Percentiles rank a stretch among this genome's conserved stretches.
Conservation (phyloP, 2,797 vertebrate genomes). For the Coracias cyanogaster region DNA sequence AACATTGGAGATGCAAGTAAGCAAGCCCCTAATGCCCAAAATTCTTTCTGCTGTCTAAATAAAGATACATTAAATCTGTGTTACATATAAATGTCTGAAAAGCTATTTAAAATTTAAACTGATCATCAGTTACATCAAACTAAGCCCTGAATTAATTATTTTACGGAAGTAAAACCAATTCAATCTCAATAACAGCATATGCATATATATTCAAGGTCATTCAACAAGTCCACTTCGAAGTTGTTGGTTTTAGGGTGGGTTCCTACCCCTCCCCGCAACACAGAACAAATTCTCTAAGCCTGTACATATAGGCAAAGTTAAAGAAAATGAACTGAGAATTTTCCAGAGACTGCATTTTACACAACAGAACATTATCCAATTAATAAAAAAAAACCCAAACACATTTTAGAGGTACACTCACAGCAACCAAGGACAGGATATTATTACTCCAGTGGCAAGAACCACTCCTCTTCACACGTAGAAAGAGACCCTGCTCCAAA, state of each 20-base stretch:
- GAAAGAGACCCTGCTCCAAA: background rate
- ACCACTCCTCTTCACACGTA: background rate
- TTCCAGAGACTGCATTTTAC: too few species aligned
- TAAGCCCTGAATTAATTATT: background rate
- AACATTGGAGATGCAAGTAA: background rate
- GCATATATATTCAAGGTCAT: background rate
- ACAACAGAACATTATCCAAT: background rate
- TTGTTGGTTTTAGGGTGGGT: background rate
- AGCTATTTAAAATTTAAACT: background rate
- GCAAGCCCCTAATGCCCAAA: background rate
- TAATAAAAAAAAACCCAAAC: background rate
- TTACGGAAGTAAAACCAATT: background rate
- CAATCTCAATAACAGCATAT: background rate
- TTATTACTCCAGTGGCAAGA: background rate
- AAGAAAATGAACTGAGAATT: background rate
- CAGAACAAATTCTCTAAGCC: background rate
- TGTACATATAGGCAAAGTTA: background rate
- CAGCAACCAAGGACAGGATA: too few species aligned
- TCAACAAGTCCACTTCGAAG: background rate
- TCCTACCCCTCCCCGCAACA: background rate
- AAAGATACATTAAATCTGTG: background rate
- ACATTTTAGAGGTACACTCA: background rate
- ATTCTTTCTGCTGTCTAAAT: background rate
- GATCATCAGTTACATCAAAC: background rate
- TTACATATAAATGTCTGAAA: background rate